These are phyloP conservation scores for Chrysina gloriosa DNA, from an alignment of 2,888 invertebrate species.

Conservation along the genomic window DNA sequence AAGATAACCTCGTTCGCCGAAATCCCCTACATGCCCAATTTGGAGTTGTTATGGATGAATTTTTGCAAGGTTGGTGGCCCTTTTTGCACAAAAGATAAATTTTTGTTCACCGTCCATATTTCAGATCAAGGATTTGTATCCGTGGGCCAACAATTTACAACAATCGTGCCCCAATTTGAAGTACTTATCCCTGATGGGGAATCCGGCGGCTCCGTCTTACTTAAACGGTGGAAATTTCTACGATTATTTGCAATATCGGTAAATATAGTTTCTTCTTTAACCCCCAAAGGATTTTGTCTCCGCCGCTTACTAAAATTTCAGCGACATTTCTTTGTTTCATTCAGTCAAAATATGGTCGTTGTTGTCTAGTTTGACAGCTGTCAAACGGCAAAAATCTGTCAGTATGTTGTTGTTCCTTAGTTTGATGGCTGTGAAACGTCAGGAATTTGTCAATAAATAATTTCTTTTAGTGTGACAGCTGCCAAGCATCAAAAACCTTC, in stretches of 20 bases:
- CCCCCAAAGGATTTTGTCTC: neutral
- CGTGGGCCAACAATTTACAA: conserved; percentile 78
- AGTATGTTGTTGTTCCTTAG: too few species aligned
- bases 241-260: conserved; percentile 83
- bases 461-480: too few species aligned
- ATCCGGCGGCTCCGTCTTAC: conserved; percentile 82
- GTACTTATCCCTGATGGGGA: conserved; percentile 87
- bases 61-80: conserved; percentile 69
- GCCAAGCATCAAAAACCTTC: too few species aligned
- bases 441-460: too few species aligned
- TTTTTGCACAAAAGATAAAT: neutral
- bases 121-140: conserved; percentile 71
- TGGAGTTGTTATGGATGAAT: conserved; percentile 83
- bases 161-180: conserved; percentile 79
- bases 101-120: conserved; percentile 55
- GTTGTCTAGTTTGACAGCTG: too few species aligned
- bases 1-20: conserved; percentile 75
- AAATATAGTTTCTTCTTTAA: too few species aligned
- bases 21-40: conserved; percentile 77
- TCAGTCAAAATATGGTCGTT: too few species aligned
- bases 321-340: neutral
- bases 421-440: too few species aligned
- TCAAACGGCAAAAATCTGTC: too few species aligned
- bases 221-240: conserved; percentile 81
- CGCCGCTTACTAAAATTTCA: too few species aligned